These are phyloP conservation scores for Erebia palarica DNA, from an alignment of 2,888 invertebrate genomes.

Conservation along the genomic window DNA sequence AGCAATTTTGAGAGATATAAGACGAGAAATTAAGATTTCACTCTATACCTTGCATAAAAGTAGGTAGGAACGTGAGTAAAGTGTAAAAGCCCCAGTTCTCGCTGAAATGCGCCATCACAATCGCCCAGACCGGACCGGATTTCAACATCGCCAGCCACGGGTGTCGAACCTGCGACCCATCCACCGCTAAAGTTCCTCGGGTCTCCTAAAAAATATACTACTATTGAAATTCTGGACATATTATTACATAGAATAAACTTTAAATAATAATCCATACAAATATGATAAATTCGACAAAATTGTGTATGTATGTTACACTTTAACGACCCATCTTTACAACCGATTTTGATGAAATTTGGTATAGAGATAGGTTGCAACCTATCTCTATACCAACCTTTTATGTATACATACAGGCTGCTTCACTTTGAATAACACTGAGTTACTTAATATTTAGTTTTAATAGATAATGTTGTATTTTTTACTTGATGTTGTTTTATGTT, in stretches of 20 bases:
- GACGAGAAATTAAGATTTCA: neutral
- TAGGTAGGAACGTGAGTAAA: slow-evolving; percentile 90
- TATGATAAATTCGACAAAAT: too few species aligned
- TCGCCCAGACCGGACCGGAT: slow-evolving; percentile 92
- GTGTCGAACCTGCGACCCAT: slow-evolving; percentile 80
- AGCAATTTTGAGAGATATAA: too few species aligned
- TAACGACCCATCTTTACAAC: too few species aligned
- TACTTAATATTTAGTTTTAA: too few species aligned
- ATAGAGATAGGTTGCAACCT: too few species aligned
- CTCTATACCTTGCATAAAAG: slow-evolving; percentile 88
- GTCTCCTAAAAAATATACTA: slow-evolving; percentile 64
- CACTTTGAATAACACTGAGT: too few species aligned
- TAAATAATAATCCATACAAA: too few species aligned
- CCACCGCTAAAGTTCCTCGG: slow-evolving; percentile 74
- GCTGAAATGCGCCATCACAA: slow-evolving; percentile 91
- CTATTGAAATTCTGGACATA: neutral
- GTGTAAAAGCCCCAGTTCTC: slow-evolving; percentile 97
- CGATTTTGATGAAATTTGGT: neutral
- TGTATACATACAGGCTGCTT: too few species aligned
- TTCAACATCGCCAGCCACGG: slow-evolving; percentile 90
- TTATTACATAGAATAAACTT: neutral
- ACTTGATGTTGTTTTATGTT: too few species aligned
- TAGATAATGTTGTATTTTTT: too few species aligned
- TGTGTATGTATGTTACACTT: too few species aligned
- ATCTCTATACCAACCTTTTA: too few species aligned